A percentile compares a stretch with the other conserved stretches of the same genome.
phyloP scores from a whole-genome alignment of 2,888 invertebrate species.

The Encarsia formosa region DNA sequence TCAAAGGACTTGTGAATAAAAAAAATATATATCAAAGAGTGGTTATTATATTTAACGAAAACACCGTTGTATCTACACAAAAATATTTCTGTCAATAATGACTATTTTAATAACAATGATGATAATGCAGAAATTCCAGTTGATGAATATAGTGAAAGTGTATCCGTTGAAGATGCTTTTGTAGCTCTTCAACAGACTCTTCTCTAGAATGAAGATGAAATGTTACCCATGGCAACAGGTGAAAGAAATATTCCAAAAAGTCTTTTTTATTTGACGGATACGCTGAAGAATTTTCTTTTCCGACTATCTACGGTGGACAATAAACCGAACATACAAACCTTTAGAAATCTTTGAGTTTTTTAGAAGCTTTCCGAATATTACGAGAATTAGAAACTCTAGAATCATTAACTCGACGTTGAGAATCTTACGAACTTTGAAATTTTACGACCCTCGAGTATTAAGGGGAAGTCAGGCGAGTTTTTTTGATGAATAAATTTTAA shows the following conservation, averaged over 20 bases:
- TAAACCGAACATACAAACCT: too few species aligned
- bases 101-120: background rate
- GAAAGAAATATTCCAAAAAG: conserved; percentile 24
- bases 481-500: too few species aligned
- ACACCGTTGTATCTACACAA: conserved; percentile 24
- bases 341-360: too few species aligned
- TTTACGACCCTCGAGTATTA: too few species aligned
- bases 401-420: too few species aligned
- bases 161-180: conserved; percentile 24
- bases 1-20: conserved; percentile 32
- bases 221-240: conserved; percentile 27
- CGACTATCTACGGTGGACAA: conserved; percentile 27
- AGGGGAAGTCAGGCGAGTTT: too few species aligned
- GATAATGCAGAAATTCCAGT: background rate
- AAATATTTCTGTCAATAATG: conserved; percentile 3
- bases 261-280: conserved; percentile 35
- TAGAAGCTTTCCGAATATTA: too few species aligned
- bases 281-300: conserved; percentile 46
- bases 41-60: conserved; percentile 29
- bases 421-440: too few species aligned
- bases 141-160: conserved; percentile 25
- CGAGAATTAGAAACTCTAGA: too few species aligned
- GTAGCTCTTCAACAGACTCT: conserved; percentile 28
- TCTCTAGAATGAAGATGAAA: conserved; percentile 31
- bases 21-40: conserved; percentile 28